A percentile compares a stretch with the other conserved stretches of the same genome.
Evolutionary conservation across 2,113 vertebrate species (phyloP).

Genomic region (Daphoenositta chrysoptera): DNA sequence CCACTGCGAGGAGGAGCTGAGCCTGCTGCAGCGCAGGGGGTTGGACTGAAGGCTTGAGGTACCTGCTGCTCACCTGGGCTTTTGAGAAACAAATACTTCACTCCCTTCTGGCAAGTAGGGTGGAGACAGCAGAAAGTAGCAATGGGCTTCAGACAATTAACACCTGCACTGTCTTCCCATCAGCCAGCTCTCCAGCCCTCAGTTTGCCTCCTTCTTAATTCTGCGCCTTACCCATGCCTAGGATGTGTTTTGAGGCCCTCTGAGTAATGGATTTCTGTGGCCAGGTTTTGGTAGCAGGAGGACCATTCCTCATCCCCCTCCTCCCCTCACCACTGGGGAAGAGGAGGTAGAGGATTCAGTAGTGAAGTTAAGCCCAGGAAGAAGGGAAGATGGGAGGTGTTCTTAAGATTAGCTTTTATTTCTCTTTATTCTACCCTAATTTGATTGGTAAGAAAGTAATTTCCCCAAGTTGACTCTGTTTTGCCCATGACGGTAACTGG

Average conservation of each 20-base stretch:
- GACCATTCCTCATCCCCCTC: not conserved
- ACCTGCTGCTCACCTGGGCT: not conserved
- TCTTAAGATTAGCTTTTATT: not conserved
- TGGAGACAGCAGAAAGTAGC: not conserved
- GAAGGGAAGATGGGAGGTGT: not conserved
- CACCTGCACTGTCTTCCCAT: not conserved
- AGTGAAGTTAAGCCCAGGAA: not conserved
- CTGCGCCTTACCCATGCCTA: rapidly evolving
- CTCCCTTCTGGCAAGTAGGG: not conserved
- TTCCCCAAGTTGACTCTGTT: not conserved
- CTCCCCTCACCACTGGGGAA: not conserved
- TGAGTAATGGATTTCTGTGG: not conserved
- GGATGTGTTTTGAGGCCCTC: not conserved
- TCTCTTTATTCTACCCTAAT: not conserved
- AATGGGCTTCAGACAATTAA: not conserved
- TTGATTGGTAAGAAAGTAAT: not conserved
- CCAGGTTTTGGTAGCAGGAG: not conserved
- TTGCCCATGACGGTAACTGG: not conserved
- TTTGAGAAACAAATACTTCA: not conserved
- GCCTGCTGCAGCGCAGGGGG: rapidly evolving
- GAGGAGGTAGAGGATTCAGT: not conserved
- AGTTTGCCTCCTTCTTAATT: not conserved
- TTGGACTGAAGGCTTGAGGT: not conserved
- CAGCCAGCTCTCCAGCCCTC: not conserved
- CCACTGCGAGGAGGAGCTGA: not conserved